Evolutionary conservation across 2,113 vertebrate genomes (phyloP).

Genomic region (Brachypteracias leptosomus): DNA sequence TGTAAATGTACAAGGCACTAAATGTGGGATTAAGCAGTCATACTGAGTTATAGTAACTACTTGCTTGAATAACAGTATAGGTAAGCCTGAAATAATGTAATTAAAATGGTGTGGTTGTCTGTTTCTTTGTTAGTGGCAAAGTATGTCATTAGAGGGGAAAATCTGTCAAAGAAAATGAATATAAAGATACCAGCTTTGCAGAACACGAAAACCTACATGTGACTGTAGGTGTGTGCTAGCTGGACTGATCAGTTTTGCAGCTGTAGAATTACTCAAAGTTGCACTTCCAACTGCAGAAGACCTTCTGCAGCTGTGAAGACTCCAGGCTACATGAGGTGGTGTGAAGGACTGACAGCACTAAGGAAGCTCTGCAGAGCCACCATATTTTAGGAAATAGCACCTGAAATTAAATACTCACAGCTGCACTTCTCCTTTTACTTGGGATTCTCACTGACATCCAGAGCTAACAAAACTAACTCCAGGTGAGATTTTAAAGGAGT

Average conservation of each 20-base stretch:
- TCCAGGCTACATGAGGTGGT: background rate
- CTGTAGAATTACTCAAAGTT: background rate
- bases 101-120: background rate
- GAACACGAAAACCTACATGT: background rate
- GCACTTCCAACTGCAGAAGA: no score
- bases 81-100: background rate
- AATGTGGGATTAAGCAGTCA: background rate
- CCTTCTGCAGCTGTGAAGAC: background rate
- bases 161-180: background rate
- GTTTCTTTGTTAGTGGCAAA: background rate
- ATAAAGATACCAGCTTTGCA: background rate
- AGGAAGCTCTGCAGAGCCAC: background rate
- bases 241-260: background rate
- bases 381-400: background rate
- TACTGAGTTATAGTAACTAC: background rate
- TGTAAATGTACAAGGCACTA: background rate
- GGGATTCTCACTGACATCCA: background rate
- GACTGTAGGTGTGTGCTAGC: background rate
- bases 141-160: background rate
- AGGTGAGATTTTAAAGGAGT: background rate
- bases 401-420: background rate
- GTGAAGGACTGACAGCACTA: background rate
- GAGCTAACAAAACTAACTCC: background rate
- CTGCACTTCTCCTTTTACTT: background rate
- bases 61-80: background rate